A percentile compares a stretch with the other conserved stretches of the same genome.
Evolutionary conservation across 1,140 invertebrate species (phyloP).

Genomic region (Cyclina sinensis): DNA sequence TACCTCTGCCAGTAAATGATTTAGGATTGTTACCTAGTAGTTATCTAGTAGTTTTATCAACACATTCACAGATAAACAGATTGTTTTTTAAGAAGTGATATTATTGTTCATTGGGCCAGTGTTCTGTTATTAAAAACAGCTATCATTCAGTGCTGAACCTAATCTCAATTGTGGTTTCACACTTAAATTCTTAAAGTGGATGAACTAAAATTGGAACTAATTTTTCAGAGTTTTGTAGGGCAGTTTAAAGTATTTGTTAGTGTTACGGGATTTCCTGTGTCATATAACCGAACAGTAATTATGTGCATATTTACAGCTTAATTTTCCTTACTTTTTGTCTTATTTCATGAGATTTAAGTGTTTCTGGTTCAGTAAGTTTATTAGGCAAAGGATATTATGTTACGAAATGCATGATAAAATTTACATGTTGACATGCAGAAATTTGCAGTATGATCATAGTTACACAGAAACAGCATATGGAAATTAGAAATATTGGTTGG

Average conservation of each 20-base stretch:
- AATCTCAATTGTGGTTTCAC: not conserved
- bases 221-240: not conserved
- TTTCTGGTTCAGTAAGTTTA: constrained; percentile 2
- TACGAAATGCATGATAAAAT: constrained; percentile 7
- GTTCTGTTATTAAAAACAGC: not conserved
- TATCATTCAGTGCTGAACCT: not conserved
- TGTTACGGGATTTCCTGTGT: not conserved
- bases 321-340: not conserved
- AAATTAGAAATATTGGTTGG: not conserved
- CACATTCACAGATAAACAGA: not conserved
- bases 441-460: no score
- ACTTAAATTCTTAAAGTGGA: not conserved
- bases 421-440: not conserved
- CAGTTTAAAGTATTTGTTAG: not conserved
- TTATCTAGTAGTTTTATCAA: constrained; percentile 4
- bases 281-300: not conserved
- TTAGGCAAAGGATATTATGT: constrained; percentile 10
- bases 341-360: not conserved
- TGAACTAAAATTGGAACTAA: not conserved
- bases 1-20: not conserved
- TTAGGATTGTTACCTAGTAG: not conserved
- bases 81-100: not conserved
- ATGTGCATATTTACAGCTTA: constrained; percentile 29
- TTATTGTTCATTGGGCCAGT: not conserved
- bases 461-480: no score